These are phyloP conservation scores for Camelus dromedarius DNA, from an alignment of 2,113 vertebrate species.

Conservation along the genomic window DNA sequence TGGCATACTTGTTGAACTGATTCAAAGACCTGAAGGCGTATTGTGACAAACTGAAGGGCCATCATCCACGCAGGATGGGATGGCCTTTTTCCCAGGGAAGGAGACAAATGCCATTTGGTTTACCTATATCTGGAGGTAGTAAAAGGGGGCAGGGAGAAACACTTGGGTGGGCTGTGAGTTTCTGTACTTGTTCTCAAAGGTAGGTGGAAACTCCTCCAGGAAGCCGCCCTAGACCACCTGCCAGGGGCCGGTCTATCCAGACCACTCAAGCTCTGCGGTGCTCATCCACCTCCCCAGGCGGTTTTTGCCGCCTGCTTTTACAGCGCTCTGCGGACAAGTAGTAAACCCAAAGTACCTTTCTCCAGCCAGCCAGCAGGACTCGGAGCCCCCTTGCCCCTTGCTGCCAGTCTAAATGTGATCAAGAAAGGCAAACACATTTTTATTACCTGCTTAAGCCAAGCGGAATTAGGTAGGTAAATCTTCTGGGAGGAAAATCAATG, in stretches of 20 bases:
- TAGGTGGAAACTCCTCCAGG: not conserved
- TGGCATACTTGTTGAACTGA: not conserved
- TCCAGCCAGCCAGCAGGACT: not conserved
- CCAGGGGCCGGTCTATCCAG: not conserved
- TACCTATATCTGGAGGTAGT: not conserved
- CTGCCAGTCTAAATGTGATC: conserved; percentile 54
- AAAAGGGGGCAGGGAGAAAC: not conserved
- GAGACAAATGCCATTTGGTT: not conserved
- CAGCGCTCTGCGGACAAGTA: not conserved
- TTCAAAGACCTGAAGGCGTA: not conserved
- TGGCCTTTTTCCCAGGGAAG: not conserved
- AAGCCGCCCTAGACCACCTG: not conserved
- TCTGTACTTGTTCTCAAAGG: not conserved
- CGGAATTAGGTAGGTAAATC: conserved; percentile 71
- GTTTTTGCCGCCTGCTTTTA: not conserved
- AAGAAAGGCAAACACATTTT: conserved; percentile 63
- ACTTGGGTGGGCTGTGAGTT: not conserved
- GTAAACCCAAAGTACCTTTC: not conserved
- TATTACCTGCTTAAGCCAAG: conserved; percentile 71
- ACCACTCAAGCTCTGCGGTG: not conserved
- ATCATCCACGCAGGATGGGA: not conserved
- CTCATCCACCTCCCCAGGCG: not conserved
- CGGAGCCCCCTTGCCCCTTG: not conserved
- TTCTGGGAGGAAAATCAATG: conserved; percentile 73
- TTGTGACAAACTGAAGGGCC: not conserved